These are phyloP conservation scores for Malthinus flaveolus DNA, from an alignment of 2,888 invertebrate genomes.

Conservation along the genomic window DNA sequence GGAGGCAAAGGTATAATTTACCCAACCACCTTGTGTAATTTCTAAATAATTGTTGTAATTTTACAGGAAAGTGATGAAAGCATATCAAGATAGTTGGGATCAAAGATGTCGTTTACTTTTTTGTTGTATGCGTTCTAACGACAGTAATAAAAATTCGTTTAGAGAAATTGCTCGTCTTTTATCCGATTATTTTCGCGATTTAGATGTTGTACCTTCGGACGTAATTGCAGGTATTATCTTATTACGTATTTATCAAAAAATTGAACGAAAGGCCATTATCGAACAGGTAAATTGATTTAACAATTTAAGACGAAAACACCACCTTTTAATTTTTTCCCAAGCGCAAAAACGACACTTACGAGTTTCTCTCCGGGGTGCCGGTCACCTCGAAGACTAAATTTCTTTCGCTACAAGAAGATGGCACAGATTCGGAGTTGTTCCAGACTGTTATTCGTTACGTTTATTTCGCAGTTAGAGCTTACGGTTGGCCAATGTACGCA, in stretches of 20 bases:
- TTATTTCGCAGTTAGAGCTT: slow-evolving; percentile 82
- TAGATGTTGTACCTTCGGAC: slow-evolving; percentile 87
- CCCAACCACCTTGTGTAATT: slow-evolving; percentile 11
- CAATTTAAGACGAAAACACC: not conserved
- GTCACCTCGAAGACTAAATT: slow-evolving; percentile 82
- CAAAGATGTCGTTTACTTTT: slow-evolving; percentile 78
- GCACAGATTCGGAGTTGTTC: slow-evolving; percentile 70
- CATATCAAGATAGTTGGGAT: slow-evolving; percentile 89
- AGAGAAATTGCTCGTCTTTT: slow-evolving; percentile 81
- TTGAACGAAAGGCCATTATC: slow-evolving; percentile 74
- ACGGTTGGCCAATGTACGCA: slow-evolving; percentile 87
- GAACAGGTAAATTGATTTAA: slow-evolving; percentile 56
- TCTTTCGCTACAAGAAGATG: slow-evolving; percentile 75
- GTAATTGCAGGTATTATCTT: slow-evolving; percentile 83
- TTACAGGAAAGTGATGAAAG: slow-evolving; percentile 80
- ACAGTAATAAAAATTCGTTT: slow-evolving; percentile 80
- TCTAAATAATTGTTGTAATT: slow-evolving; percentile 9
- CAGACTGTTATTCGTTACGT: slow-evolving; percentile 79
- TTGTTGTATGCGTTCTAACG: slow-evolving; percentile 79
- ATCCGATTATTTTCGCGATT: slow-evolving; percentile 84
- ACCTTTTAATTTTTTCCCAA: slow-evolving; percentile 51
- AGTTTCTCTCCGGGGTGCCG: slow-evolving; percentile 83
- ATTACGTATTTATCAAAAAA: slow-evolving; percentile 77
- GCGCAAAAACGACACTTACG: slow-evolving; percentile 80
- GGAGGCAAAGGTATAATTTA: slow-evolving; percentile 79